Conservation (phyloP, 2,113 vertebrate species). For the Phylloscopus trochilus region DNA sequence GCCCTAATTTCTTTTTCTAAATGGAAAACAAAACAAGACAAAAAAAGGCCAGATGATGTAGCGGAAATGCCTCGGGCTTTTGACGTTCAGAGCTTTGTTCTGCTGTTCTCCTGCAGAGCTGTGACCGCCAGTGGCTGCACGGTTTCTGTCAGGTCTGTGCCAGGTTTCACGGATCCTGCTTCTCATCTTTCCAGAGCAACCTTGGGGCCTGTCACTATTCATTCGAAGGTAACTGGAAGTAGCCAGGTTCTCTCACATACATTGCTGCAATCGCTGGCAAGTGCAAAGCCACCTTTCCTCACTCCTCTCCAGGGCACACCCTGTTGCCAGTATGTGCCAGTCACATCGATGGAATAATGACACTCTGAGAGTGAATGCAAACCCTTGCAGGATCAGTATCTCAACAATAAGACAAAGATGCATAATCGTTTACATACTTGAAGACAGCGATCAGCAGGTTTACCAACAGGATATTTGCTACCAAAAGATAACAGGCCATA, state of each 20-base stretch:
- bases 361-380: not conserved
- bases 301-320: not conserved
- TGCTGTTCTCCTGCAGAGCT: not conserved
- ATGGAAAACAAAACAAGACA: not conserved
- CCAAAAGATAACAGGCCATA: slow-evolving; percentile 97
- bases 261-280: not conserved
- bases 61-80: not conserved
- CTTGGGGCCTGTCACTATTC: not conserved
- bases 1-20: not conserved
- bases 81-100: not conserved
- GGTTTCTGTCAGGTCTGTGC: not conserved
- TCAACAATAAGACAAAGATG: not conserved
- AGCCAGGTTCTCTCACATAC: not conserved
- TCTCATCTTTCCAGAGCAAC: not conserved
- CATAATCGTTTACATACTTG: slow-evolving; percentile 78
- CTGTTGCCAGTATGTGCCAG: not conserved
- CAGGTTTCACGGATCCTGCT: not conserved
- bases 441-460: slow-evolving; percentile 98
- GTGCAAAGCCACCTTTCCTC: not conserved
- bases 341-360: not conserved
- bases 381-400: not conserved
- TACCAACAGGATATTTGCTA: slow-evolving; percentile 96
- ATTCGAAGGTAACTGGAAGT: not conserved
- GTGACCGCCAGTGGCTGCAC: not conserved
- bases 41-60: not conserved